Evolutionary conservation across 2,113 vertebrate species (phyloP).

Genomic region (Rhinichthys klamathensis): DNA sequence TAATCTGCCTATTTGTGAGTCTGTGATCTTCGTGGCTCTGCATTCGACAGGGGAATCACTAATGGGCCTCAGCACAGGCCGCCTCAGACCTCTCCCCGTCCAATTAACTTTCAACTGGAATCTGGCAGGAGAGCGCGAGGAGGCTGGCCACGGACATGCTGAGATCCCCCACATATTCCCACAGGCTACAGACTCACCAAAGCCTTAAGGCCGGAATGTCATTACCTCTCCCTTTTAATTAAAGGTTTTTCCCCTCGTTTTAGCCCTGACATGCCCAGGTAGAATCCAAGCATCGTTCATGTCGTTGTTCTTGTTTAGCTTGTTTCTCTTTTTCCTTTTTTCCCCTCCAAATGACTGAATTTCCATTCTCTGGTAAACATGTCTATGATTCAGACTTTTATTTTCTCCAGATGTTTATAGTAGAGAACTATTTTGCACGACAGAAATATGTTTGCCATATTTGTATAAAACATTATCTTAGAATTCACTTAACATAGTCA

Average conservation of each 20-base stretch:
- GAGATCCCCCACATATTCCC: constrained; percentile 60
- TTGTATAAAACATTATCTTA: neutral
- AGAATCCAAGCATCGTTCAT: constrained; percentile 46
- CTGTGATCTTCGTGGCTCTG: constrained; percentile 82
- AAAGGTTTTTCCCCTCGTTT: constrained; percentile 57
- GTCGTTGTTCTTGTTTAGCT: constrained; percentile 20
- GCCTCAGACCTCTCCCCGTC: constrained; percentile 79
- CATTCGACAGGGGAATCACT: constrained; percentile 81
- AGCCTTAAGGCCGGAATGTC: constrained; percentile 69
- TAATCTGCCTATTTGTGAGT: constrained; percentile 85
- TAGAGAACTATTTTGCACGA: neutral
- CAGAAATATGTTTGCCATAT: neutral
- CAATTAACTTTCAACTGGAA: constrained; percentile 81
- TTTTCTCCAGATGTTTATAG: neutral
- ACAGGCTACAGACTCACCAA: constrained; percentile 70
- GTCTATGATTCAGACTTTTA: too few species aligned
- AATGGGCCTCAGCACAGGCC: constrained; percentile 79
- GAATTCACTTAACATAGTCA: neutral
- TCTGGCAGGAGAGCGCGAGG: constrained; percentile 67
- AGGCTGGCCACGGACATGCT: constrained; percentile 49
- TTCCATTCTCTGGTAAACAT: too few species aligned
- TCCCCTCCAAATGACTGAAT: neutral
- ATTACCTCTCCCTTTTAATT: constrained; percentile 69
- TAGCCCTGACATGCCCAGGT: constrained; percentile 51
- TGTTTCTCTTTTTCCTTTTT: neutral